Percentiles rank a stretch among this genome's conserved stretches.
Evolutionary conservation across 1,140 invertebrate genomes (phyloP).

Genomic region (Nebria ingens): DNA sequence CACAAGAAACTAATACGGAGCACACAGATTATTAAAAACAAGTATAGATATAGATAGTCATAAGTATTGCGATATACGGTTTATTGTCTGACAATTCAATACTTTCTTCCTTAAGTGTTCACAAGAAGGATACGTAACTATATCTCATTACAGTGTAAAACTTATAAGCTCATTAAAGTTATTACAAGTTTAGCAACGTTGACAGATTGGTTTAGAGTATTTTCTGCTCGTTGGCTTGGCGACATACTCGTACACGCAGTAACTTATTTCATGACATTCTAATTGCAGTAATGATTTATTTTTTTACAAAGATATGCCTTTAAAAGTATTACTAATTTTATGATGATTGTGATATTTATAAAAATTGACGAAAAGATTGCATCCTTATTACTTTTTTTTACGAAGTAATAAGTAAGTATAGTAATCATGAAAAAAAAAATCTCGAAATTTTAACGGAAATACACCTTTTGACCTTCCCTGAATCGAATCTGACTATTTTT

Average conservation of each 20-base stretch:
- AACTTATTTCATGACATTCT: constrained; percentile 1
- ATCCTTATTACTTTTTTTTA: neutral
- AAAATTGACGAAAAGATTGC: neutral
- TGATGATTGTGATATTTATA: neutral
- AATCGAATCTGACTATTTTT: no score
- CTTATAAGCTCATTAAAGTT: constrained; percentile 7
- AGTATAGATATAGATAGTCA: neutral
- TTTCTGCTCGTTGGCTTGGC: neutral
- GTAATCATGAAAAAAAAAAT: no score
- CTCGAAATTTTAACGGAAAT: no score
- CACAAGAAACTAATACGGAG: neutral
- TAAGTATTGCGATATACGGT: neutral
- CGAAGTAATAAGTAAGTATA: neutral
- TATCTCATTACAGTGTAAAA: neutral
- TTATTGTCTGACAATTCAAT: neutral
- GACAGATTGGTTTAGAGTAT: no score
- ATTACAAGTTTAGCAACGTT: neutral
- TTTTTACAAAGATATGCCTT: neutral
- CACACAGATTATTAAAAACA: neutral
- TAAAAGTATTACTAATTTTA: neutral
- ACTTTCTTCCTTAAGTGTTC: neutral
- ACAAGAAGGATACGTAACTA: neutral
- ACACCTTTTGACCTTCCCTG: no score
- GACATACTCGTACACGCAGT: neutral
- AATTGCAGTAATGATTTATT: constrained; percentile 7